Base-by-base conservation (phyloP, 1,140 invertebrate genomes). In the Drosophila nasuta region DNA sequence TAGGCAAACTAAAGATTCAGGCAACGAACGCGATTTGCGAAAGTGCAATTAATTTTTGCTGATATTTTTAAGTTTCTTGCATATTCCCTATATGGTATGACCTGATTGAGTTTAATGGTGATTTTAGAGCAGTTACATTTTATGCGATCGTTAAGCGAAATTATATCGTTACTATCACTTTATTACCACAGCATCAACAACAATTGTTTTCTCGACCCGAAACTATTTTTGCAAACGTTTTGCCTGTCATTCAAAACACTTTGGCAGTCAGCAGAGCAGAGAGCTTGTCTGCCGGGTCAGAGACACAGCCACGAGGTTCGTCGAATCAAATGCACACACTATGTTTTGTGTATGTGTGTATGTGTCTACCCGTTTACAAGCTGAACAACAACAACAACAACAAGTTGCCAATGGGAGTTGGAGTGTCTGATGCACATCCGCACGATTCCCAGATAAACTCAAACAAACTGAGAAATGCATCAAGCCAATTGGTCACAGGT, bases 11-110 rank as follows among this genome's bases (percentile, higher is more conserved):
- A 86, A 85, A 85, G 82, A 85, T 75, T 81, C 46, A 45, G 49
- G 64, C 70, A 75, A 66, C 82, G 62, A 82, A 87, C 82, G 80
- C 51, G 72, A 25, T 69, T 56, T 60, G 70, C n/a, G 60, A 77
- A 87, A 77, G 73, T 75, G 58, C 52, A 68, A 73, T 56, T 46
- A 8, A 20, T 13, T 17, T 46, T 1, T 0, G 28, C 2, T 46
- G 3, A 3, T 25, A 25, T 4, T 17, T n/a, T 1, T 5, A 38
- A 33, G n/a, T 20, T 43, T 2, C 5, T 8, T 60, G 15, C 13
- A 43, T 63, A n/a, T 25, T 10, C 5, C 2, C 15, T 48, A 25
- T 0, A 25, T 25, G 4, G 10, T 1, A 48, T 41, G 49, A 13
- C 2, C 28, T n/a, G 51, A n/a, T 43, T 13, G 1, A 20, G 8